These are phyloP conservation scores for Mobula hypostoma DNA, from an alignment of 2,113 vertebrate genomes.

Conservation along the genomic window DNA sequence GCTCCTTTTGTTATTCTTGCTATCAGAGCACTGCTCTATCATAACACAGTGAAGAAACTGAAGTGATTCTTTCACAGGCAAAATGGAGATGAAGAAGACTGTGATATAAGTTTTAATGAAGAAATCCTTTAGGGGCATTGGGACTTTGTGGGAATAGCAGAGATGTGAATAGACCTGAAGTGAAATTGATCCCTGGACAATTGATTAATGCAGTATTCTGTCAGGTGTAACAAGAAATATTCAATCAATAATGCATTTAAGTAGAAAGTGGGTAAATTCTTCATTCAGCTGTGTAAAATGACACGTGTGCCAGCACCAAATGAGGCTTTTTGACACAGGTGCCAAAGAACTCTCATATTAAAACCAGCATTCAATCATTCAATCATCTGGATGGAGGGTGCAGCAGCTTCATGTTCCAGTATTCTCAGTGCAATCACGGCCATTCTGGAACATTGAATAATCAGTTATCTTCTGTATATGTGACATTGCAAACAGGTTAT, in stretches of 20 bases:
- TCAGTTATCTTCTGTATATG: neutral
- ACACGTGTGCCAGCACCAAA: neutral
- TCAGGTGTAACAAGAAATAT: neutral
- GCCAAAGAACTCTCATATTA: too few relatives aligned
- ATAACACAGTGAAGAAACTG: neutral
- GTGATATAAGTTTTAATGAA: neutral
- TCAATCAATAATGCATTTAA: constrained; percentile 21
- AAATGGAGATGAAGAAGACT: neutral
- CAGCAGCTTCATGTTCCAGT: neutral
- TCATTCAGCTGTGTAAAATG: constrained; percentile 8
- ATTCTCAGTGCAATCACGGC: neutral
- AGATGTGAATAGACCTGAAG: neutral
- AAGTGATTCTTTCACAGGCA: neutral
- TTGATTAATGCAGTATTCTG: neutral
- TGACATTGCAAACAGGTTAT: neutral
- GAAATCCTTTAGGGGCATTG: neutral
- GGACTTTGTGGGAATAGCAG: neutral
- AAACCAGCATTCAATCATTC: neutral
- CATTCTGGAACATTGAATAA: neutral
- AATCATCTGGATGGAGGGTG: neutral
- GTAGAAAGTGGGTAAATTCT: constrained; percentile 26
- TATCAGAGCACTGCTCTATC: neutral
- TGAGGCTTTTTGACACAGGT: neutral
- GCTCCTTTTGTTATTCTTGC: neutral
- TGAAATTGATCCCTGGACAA: neutral